Base-by-base conservation (phyloP, 1,140 invertebrate genomes). In the Drosophila teissieri region DNA sequence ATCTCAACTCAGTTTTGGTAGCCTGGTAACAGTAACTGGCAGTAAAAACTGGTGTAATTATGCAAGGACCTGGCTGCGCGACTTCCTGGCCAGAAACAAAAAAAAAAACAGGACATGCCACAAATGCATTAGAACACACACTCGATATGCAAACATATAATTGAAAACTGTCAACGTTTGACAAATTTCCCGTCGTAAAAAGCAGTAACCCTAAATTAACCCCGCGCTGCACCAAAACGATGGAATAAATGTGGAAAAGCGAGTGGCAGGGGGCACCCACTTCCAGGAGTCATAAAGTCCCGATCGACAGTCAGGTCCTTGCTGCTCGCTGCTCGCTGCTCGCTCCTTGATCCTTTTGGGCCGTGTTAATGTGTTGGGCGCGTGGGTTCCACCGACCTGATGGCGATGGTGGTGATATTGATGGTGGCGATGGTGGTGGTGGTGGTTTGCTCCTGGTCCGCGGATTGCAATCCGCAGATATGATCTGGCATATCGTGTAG, bases 81-180 rank as follows among this genome's bases (percentile, higher is more conserved):
- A 31, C 56, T 53, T 53, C 34, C 34, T 53, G 34, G 6, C 51
- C 27, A 14, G 15, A 31, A 31, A 19, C 31, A 51, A 75, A 14
- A 15, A 31, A 19, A 19, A 31, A 7, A 31, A 10, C 8, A 0
- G 27, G 7, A 31, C 72, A 75, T 75, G 73, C 72, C 40, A 75
- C 27, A 48, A 57, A 58, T 45, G 31, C 68, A 79, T 79, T 79
- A 68, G 52, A 62, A 51, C 39, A 15, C 39, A 15, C 31, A 52
- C 60, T 52, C 55, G 63, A 75, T 65, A 77, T 79, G 68, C 69
- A 64, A 74, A 60, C 62, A 57, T 49, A 55, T 84, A 84, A 84
- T 84, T 85, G 77, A 84, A 84, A 84, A 85, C 81, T 84, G 81
- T 84, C 81, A 84, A 54, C 81, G 73, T 81, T 51, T 64, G 74